Conservation (phyloP, 2,797 vertebrate species). For the Lindbergichthys nudifrons region DNA sequence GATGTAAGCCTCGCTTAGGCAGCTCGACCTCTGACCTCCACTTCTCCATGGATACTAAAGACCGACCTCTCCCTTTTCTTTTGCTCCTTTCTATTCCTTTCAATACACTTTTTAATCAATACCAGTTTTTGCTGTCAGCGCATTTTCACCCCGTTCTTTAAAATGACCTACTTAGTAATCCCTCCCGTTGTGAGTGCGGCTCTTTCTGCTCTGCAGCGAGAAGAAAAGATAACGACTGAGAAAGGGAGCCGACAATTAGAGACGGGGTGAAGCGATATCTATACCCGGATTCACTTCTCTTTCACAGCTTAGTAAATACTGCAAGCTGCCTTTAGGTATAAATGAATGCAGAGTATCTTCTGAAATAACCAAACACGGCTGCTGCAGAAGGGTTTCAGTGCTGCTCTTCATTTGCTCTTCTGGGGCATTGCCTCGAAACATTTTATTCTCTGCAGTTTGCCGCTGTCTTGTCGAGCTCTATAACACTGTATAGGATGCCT, state of each 20-base stretch:
- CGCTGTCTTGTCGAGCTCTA: neutral
- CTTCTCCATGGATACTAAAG: neutral
- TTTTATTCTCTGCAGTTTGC: constrained; percentile 20
- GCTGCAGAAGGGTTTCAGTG: constrained; percentile 14
- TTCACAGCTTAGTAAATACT: constrained; percentile 18
- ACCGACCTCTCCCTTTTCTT: neutral
- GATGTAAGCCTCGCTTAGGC: constrained; percentile 21
- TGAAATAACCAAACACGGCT: neutral
- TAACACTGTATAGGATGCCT: neutral
- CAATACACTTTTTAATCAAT: constrained; percentile 37
- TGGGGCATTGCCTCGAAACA: constrained; percentile 12
- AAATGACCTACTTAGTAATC: constrained; percentile 58
- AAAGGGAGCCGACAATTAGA: neutral
- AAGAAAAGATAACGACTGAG: constrained; percentile 27
- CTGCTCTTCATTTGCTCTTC: constrained; percentile 35
- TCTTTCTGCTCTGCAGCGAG: constrained; percentile 4
- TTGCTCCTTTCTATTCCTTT: neutral
- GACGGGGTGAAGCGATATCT: neutral
- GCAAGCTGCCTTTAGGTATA: constrained; percentile 10
- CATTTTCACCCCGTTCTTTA: constrained; percentile 30
- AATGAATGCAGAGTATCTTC: constrained; percentile 6
- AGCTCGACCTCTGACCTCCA: constrained; percentile 40
- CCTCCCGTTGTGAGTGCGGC: constrained; percentile 16
- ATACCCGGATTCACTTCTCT: constrained; percentile 19
- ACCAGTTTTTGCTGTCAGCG: constrained; percentile 24